Base-by-base conservation (phyloP, 2,113 vertebrate genomes). In the Siniperca chuatsi region DNA sequence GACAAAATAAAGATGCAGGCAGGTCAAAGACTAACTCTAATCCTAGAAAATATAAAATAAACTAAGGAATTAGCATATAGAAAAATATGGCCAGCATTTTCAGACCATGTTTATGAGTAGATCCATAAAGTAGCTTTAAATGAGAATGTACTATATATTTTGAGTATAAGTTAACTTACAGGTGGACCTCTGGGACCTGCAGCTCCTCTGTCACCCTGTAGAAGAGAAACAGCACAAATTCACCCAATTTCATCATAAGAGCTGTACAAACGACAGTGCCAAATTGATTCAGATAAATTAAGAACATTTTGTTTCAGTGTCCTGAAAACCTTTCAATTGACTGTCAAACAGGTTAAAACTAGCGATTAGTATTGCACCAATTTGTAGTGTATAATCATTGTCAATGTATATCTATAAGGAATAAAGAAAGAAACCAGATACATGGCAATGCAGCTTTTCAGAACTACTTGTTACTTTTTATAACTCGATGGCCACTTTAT, bases 181-280 rank as follows among this genome's bases (percentile, higher is more conserved):
- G 96, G 93, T 42, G 90, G 92, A 25, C 96, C 96, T 85, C 87
- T 90, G 60, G 92, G 90, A 79, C 96, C 96, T 52, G 95, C 88
- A 64, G 88, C 81, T 75, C 96, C 96, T 84, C 94, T 87, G 11
- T 96, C 94, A 4, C 96, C 96, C 96, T 96, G 89, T 1, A 35
- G 75, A 42, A 7, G 21, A 71, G 2, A 86, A 83, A 82, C 35
- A 80, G n/a, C 15, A 62, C 0, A 2, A 50, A 58, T 70, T 0
- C 75, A 65, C 0, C 16, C n/a, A 18, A 1, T 37, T 21, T 50
- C 33, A 67, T 35, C 16, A 48, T 15, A 6, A 62, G 3, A 75
- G 16, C 8, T 16, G 8, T 25, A 20, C 1, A 15, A 67, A 40
- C 18, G 7, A 33, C 5, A 8, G 20, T 35, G 4, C 2, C 2